Evolutionary conservation across 2,113 vertebrate species (phyloP), one percentile per base, ranked within the genome.

Genomic region (Trematomus loennbergii): DNA sequence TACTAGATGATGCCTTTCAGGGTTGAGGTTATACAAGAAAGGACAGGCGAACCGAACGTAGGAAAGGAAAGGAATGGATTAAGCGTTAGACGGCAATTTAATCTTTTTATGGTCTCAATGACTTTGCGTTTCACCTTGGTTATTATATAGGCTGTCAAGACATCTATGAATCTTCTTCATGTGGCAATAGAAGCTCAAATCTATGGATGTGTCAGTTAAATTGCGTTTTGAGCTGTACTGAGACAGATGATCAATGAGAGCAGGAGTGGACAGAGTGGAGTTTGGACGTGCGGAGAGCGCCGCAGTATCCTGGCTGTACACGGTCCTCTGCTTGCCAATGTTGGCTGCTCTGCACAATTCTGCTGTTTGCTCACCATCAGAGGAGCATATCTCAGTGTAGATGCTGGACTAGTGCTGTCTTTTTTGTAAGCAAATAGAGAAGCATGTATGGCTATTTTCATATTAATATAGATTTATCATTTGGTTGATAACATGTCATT

Each of bases 281-380:
- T 61, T 49, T 81, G 11, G 78, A 65, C 50, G 22, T 69, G 67
- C 59, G 50, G 16, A 48, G 61, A 66, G 57, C 12, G 43, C 48
- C 55, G 69, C 18, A 75, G 33, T 64, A 67, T 18, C 65, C 59
- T 58, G 69, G 20, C 81, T 62, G 49, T 46, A 40, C 52, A 29
- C 1, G 25, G 15, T 62, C 29, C 29, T 15, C 33, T 40, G 72
- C 16, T 15, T 60, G 72, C 70, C 70, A 78, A 65, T 57, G 57
- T 70, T 79, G 54, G 66, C 75, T 61, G 74, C 55, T 54, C 22
- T 54, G 49, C 66, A 65, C 52, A 71, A 11, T 70, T 70, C 22
- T 48, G 22, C 20, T 54, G 45, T 54, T 70, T 60, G 64, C 74
- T 55, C 50, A 36, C 48, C 17, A 43, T 60, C 36, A 9, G 16